Base-by-base conservation (phyloP, 2,113 vertebrate genomes). In the Morone chrysops region DNA sequence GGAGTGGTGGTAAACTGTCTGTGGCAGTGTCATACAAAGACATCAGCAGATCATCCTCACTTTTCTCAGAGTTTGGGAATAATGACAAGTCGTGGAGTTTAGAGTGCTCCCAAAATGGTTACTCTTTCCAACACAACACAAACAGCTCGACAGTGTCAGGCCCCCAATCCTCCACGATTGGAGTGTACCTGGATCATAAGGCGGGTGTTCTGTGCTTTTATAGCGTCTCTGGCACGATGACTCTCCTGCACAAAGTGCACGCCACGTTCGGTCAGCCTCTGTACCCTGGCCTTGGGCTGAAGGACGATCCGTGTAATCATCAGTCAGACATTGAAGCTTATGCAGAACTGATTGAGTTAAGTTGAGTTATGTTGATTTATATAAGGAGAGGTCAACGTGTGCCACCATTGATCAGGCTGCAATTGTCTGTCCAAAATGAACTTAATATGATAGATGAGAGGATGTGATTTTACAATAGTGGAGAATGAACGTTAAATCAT, bases 61-160 rank as follows among this genome's bases (percentile, higher is more conserved):
- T 4, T 0, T 4, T 60, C 1, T 68, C 54, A 0, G 25, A 18
- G 56, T 89, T 86, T 43, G 83, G 87, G 38, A 25, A 22, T 0
- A 61, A 86, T 5, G 20, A n/a, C 3, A 45, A 48, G 36, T 86
- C 77, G 0, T 89, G 87, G 81, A 25, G 83, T 75, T 81, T 86
- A 22, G 43, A n/a, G 7, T 83, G 72, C 57, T 70, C 63, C 4
- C 0, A 0, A 18, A 0, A 18, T 0, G 10, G n/a, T 0, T 86
- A 45, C 3, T 14, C 3, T 38, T 81, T 86, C 47, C 9, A 0
- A 5, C 81, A 81, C 48, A 2, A 66, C 22, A 20, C 0, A 0
- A 0, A 0, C 7, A 0, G 1, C 14, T 40, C 0, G 2, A 0
- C 0, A 0, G 48, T 82, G 47, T 36, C n/a, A 8, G 54, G 74